Conservation (phyloP, 2,113 vertebrate genomes). For the Cynocephalus volans region DNA sequence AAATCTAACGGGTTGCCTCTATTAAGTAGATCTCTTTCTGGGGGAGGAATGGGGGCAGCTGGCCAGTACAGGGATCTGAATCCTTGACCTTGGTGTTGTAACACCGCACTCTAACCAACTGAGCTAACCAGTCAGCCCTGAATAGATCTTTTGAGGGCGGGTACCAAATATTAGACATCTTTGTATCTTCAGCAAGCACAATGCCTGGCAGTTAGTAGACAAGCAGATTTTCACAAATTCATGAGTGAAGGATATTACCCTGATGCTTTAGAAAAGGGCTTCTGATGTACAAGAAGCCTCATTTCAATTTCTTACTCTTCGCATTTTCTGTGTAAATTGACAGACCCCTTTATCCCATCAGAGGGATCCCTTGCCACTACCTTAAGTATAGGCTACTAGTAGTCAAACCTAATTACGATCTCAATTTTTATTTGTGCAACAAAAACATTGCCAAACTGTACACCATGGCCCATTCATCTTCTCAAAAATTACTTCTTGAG, state of each 20-base stretch:
- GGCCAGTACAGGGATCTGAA: no score
- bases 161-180: not conserved
- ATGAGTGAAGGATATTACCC: not conserved
- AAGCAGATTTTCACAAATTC: constrained; percentile 12
- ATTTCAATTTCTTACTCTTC: not conserved
- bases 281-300: not conserved
- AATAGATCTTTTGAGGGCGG: not conserved
- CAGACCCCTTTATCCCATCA: not conserved
- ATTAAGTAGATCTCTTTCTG: not conserved
- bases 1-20: not conserved
- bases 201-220: not conserved
- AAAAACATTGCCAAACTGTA: not conserved
- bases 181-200: not conserved
- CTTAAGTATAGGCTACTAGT: not conserved
- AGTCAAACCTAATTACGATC: not conserved
- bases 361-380: not conserved
- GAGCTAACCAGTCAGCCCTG: no score
- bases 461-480: not conserved
- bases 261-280: not conserved
- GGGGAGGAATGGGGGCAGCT: no score
- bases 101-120: no score
- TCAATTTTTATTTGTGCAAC: not conserved
- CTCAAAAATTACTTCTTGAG: not conserved
- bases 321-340: not conserved
- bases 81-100: no score